Evolutionary conservation across 2,888 invertebrate genomes (phyloP).

Genomic region (Lithosia quadra): DNA sequence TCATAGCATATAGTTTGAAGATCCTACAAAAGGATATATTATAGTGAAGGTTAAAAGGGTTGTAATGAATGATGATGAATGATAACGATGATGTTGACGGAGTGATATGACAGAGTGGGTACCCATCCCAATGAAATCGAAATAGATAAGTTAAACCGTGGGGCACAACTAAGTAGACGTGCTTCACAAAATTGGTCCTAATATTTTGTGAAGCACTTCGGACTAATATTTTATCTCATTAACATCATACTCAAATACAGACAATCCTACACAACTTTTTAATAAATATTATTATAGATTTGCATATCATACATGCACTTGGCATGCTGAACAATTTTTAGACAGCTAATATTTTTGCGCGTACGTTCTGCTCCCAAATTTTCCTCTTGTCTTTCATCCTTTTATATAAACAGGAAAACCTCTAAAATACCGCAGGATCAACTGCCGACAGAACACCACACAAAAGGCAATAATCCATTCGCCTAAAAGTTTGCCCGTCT

Average conservation of each 20-base stretch:
- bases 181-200: too few species aligned
- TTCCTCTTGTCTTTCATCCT: not conserved
- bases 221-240: too few species aligned
- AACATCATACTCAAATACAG: too few species aligned
- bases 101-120: too few species aligned
- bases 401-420: not conserved
- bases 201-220: too few species aligned
- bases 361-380: not conserved
- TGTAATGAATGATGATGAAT: not conserved
- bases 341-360: not conserved
- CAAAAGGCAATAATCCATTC: conserved; percentile 14
- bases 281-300: too few species aligned
- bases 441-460: conserved; percentile 11
- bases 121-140: too few species aligned
- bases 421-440: conserved; percentile 8
- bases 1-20: not conserved
- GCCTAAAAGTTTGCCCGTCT: conserved; percentile 14
- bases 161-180: too few species aligned
- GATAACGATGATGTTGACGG: not conserved
- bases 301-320: too few species aligned
- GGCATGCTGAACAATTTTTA: not conserved
- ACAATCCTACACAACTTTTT: too few species aligned
- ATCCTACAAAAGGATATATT: not conserved
- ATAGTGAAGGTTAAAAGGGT: not conserved
- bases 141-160: too few species aligned